Evolutionary conservation across 2,888 invertebrate species (phyloP).

Genomic region (Acholoe squamosa): DNA sequence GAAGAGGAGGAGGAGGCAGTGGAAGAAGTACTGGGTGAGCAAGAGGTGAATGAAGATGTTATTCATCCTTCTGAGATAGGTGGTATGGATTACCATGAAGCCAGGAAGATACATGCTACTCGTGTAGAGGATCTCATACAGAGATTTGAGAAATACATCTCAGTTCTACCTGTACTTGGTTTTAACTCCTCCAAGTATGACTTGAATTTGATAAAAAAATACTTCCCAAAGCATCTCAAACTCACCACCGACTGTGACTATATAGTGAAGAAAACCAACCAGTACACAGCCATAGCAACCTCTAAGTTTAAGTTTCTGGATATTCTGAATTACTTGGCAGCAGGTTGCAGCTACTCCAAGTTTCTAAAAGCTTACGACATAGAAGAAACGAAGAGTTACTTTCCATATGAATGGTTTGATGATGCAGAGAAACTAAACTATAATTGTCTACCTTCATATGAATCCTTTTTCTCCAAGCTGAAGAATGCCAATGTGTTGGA

Average conservation of each 20-base stretch:
- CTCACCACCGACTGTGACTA: not conserved
- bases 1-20: not conserved
- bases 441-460: slow-evolving; percentile 8
- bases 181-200: slow-evolving; percentile 44
- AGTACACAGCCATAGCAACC: not conserved
- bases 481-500: not conserved
- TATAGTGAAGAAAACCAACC: not conserved
- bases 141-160: not conserved
- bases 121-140: not conserved
- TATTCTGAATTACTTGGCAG: slow-evolving; percentile 33
- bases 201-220: slow-evolving; percentile 34
- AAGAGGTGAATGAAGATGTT: not conserved
- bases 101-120: not conserved
- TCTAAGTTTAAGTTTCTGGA: slow-evolving; percentile 42
- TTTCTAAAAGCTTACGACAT: slow-evolving; percentile 39
- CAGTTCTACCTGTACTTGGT: not conserved
- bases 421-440: slow-evolving; percentile 26
- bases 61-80: not conserved
- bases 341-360: slow-evolving; percentile 13
- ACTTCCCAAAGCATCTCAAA: slow-evolving; percentile 4
- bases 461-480: slow-evolving; percentile 10
- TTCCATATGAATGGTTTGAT: slow-evolving; percentile 59
- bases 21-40: too few relatives aligned
- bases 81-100: not conserved
- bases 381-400: slow-evolving; percentile 24